Percentiles rank a stretch among this genome's conserved stretches.
phyloP scores from a whole-genome alignment of 2,113 vertebrate genomes.

The Irena cyanogastra region DNA sequence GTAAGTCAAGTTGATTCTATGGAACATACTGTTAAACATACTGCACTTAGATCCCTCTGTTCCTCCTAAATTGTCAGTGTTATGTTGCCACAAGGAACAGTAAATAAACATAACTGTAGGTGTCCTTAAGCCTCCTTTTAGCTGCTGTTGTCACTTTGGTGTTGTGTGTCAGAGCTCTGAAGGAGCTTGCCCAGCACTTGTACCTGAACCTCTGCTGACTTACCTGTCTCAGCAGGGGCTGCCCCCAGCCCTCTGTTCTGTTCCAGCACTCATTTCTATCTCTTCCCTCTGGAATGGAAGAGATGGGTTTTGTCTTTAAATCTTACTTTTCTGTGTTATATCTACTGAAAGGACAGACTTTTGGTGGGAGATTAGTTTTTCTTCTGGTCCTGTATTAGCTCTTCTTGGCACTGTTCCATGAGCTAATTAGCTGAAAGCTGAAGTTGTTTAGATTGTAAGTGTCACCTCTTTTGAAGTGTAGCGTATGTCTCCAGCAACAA shows the following conservation, averaged over 20 bases:
- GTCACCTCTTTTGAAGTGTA: not conserved
- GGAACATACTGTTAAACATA: not conserved
- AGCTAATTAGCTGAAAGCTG: conserved; percentile 26
- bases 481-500: not conserved
- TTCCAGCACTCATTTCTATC: not conserved
- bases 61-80: not conserved
- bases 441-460: not conserved
- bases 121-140: not conserved
- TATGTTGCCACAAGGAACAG: not conserved
- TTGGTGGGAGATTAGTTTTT: not conserved
- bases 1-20: conserved; percentile 73
- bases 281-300: not conserved
- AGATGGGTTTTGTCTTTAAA: not conserved
- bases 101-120: not conserved
- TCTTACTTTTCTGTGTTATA: not conserved
- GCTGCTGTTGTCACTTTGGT: not conserved
- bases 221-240: not conserved
- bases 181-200: not conserved
- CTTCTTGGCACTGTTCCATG: not conserved
- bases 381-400: not conserved
- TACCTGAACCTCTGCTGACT: not conserved
- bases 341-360: not conserved
- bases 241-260: not conserved
- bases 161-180: not conserved
- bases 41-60: not conserved